These are phyloP conservation scores for Takifugu bimaculatus DNA, from an alignment of 2,113 vertebrate genomes.

Conservation along the genomic window DNA sequence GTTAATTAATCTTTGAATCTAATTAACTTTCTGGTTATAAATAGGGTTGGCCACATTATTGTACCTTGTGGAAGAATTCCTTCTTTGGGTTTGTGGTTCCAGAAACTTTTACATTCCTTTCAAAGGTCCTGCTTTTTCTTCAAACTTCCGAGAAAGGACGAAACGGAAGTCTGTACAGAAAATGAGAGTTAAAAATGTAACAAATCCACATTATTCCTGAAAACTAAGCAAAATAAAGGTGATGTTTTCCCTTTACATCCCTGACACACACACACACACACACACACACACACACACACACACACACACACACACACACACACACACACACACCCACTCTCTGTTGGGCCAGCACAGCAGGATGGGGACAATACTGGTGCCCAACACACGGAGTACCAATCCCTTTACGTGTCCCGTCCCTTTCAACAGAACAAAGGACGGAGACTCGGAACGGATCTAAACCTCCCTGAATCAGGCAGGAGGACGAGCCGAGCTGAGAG, in stretches of 20 bases:
- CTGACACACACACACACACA: constrained; percentile 24
- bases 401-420: constrained; percentile 69
- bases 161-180: background rate
- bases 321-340: constrained; percentile 29
- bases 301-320: constrained; percentile 30
- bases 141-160: background rate
- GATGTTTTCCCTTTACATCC: constrained; percentile 46
- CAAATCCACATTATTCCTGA: background rate
- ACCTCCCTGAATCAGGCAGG: constrained; percentile 74
- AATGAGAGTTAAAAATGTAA: background rate
- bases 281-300: constrained; percentile 28
- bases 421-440: constrained; percentile 61
- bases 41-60: constrained; percentile 49
- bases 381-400: constrained; percentile 63
- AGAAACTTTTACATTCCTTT: background rate
- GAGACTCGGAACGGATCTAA: constrained; percentile 53
- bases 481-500: constrained; percentile 56
- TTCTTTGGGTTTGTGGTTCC: background rate
- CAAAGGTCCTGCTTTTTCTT: background rate
- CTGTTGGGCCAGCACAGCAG: constrained; percentile 55
- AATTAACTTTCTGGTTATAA: constrained; percentile 68
- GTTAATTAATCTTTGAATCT: constrained; percentile 73
- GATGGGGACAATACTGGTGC: constrained; percentile 52
- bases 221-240: background rate
- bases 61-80: constrained; percentile 48